Percentiles rank a stretch among this genome's conserved stretches.
Evolutionary conservation across 2,888 invertebrate genomes (phyloP).

Genomic region (Acleris laterana): DNA sequence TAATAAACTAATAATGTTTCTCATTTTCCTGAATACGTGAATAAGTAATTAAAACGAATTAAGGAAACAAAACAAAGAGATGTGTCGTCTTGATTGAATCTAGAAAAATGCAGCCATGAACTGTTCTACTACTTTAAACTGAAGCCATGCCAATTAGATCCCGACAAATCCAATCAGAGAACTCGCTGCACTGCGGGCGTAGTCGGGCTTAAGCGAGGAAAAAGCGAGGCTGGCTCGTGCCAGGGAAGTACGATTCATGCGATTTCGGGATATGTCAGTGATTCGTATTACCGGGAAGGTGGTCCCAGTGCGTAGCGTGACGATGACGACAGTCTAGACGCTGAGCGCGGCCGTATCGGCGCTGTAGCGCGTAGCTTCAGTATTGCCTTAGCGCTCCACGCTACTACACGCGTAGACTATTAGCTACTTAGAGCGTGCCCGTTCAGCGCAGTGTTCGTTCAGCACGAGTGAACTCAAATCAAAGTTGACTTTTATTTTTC

Average conservation of each 20-base stretch:
- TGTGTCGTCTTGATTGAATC: slow-evolving; percentile 10
- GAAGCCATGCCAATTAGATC: slow-evolving; percentile 28
- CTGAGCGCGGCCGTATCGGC: slow-evolving; percentile 42
- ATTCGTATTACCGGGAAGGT: slow-evolving; percentile 57
- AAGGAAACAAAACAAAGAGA: slow-evolving; percentile 12
- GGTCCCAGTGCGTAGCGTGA: slow-evolving; percentile 54
- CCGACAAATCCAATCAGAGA: slow-evolving; percentile 36
- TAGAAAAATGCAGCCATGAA: slow-evolving; percentile 20
- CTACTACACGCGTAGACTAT: slow-evolving; percentile 59
- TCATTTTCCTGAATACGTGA: background rate
- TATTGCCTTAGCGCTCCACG: slow-evolving; percentile 68
- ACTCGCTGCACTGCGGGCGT: background rate
- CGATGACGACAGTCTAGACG: slow-evolving; percentile 49
- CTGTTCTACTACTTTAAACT: slow-evolving; percentile 27
- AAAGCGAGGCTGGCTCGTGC: slow-evolving; percentile 20
- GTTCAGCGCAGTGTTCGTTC: slow-evolving; percentile 9
- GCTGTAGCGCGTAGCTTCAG: slow-evolving; percentile 57
- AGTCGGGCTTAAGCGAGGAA: slow-evolving; percentile 43
- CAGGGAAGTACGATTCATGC: slow-evolving; percentile 20
- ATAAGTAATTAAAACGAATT: slow-evolving; percentile 7
- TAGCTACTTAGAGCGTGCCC: slow-evolving; percentile 5
- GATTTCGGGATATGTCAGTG: slow-evolving; percentile 14
- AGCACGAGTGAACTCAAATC: slow-evolving; percentile 36
- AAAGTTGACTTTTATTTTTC: slow-evolving; percentile 40
- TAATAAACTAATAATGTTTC: slow-evolving; percentile 25